phyloP scores from a whole-genome alignment of 1,140 invertebrate genomes.

The Ptiloglossa arizonensis region DNA sequence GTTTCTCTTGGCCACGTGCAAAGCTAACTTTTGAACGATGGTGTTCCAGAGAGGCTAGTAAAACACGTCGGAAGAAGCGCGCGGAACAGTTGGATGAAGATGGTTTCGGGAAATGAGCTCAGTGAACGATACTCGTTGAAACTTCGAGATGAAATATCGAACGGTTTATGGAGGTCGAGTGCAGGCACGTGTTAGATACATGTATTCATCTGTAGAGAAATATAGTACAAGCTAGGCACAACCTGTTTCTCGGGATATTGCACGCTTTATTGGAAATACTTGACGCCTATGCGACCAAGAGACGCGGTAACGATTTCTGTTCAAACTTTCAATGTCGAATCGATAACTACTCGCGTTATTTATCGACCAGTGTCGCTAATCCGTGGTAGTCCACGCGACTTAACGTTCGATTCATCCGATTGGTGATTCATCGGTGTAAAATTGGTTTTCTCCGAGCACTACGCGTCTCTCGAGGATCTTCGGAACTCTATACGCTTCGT shows the following conservation, averaged over 20 bases:
- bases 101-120: conserved; percentile 7
- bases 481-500: too few species aligned
- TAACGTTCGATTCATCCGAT: too few species aligned
- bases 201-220: conserved; percentile 8
- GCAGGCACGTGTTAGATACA: conserved; percentile 34
- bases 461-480: too few species aligned
- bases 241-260: conserved; percentile 1
- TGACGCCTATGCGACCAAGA: neutral
- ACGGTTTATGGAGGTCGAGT: conserved; percentile 66
- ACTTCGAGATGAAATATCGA: conserved; percentile 62
- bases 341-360: neutral
- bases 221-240: neutral
- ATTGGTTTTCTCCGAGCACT: too few species aligned
- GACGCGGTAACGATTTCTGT: neutral
- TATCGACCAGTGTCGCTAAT: too few species aligned
- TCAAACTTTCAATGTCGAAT: neutral
- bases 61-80: neutral
- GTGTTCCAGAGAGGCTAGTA: neutral
- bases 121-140: conserved; percentile 44
- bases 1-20: too few species aligned
- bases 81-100: neutral
- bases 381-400: too few species aligned
- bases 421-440: too few species aligned
- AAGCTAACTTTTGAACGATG: too few species aligned
- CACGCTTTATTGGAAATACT: conserved; percentile 46